These are phyloP conservation scores for Strix uralensis DNA, from an alignment of 2,113 vertebrate genomes.

Conservation along the genomic window DNA sequence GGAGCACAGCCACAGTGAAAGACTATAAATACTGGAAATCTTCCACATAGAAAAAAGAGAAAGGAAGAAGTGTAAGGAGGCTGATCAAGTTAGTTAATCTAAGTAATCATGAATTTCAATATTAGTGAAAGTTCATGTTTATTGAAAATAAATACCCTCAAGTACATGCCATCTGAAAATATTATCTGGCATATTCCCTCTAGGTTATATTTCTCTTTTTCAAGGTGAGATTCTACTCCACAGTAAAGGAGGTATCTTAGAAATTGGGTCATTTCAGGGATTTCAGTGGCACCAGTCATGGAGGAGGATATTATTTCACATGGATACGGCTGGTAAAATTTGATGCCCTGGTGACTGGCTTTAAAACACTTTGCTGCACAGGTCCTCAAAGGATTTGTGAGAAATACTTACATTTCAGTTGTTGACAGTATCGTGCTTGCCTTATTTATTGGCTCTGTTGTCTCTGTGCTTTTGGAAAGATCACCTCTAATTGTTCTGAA, in stretches of 20 bases:
- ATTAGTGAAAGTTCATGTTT: not conserved
- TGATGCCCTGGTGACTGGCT: not conserved
- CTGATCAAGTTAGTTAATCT: not conserved
- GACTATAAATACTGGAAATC: not conserved
- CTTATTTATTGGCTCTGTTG: conserved; percentile 23
- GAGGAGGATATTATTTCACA: not conserved
- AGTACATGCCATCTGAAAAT: not conserved
- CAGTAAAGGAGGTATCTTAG: not conserved
- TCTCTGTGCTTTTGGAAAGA: not conserved
- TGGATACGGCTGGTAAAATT: not conserved
- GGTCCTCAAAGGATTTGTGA: not conserved
- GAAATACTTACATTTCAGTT: not conserved
- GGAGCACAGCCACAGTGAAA: not conserved
- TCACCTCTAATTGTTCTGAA: conserved; percentile 33
- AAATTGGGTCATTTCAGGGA: not conserved
- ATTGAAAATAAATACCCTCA: not conserved
- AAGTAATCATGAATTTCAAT: not conserved
- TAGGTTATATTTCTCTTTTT: not conserved
- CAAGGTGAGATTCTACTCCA: not conserved
- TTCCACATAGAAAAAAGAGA: not conserved
- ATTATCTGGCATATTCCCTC: not conserved
- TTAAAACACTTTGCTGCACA: not conserved
- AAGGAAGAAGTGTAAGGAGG: not conserved
- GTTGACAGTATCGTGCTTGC: not conserved
- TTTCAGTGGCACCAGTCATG: not conserved